phyloP scores from a whole-genome alignment of 2,888 invertebrate genomes.

The Tetrapedia diversipes region DNA sequence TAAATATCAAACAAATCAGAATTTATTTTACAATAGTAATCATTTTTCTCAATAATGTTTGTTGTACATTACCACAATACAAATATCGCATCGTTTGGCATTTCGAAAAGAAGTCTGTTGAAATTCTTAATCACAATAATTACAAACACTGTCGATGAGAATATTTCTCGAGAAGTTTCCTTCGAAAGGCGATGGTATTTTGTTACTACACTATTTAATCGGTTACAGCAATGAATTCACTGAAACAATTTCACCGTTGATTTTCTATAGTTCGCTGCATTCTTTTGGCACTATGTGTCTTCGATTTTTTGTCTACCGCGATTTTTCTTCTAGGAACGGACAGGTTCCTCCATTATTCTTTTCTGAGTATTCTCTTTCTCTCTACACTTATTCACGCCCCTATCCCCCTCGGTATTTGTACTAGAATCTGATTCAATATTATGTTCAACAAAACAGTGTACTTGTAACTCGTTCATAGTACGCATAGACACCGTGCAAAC shows the following conservation, averaged over 20 bases:
- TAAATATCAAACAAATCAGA: constrained; percentile 19
- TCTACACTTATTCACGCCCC: constrained; percentile 80
- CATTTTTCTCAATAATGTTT: constrained; percentile 6
- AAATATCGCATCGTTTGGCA: constrained; percentile 1
- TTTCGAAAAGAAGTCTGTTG: neutral
- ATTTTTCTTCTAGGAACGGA: constrained; percentile 83
- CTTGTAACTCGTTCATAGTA: constrained; percentile 75
- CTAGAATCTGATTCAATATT: constrained; percentile 72
- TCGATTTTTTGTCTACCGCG: constrained; percentile 85
- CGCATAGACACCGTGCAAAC: constrained; percentile 74
- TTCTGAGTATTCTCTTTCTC: constrained; percentile 83
- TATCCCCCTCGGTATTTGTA: constrained; percentile 64
- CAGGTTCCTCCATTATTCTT: constrained; percentile 83
- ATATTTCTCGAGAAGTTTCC: constrained; percentile 18
- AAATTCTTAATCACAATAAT: neutral
- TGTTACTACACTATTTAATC: constrained; percentile 33
- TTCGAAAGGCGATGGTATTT: constrained; percentile 34
- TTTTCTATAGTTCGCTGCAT: constrained; percentile 37
- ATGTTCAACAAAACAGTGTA: constrained; percentile 79
- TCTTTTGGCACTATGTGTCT: constrained; percentile 87
- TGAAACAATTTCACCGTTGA: constrained; percentile 42
- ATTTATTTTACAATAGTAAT: constrained; percentile 1
- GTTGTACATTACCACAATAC: constrained; percentile 1
- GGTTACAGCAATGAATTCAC: constrained; percentile 33
- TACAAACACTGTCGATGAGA: neutral